These are phyloP conservation scores for Poeciliopsis infans DNA, from an alignment of 2,797 vertebrate genomes.

Conservation along the genomic window DNA sequence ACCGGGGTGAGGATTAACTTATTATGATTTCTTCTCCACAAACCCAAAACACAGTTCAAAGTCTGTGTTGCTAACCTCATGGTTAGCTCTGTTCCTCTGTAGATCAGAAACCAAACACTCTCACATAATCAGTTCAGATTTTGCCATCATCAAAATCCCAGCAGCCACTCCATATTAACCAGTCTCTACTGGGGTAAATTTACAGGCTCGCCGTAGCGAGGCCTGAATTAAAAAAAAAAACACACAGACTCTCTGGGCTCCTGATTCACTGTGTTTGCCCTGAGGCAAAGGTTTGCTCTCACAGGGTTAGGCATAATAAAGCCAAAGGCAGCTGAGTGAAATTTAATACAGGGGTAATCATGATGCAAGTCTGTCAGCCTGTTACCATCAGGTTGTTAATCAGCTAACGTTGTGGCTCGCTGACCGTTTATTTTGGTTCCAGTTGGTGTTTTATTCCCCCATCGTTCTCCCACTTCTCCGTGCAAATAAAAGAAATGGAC, in stretches of 20 bases:
- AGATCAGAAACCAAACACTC: not conserved
- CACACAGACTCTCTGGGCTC: not conserved
- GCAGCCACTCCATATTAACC: not conserved
- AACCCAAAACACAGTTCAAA: not conserved
- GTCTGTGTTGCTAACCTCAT: not conserved
- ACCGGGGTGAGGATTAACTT: constrained; percentile 3
- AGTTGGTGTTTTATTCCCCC: not conserved
- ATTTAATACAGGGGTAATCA: not conserved
- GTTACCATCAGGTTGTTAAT: not conserved
- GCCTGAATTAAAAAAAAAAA: not conserved
- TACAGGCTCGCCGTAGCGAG: not conserved
- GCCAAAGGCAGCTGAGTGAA: not conserved
- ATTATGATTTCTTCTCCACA: not conserved
- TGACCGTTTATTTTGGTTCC: not conserved
- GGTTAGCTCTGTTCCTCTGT: not conserved
- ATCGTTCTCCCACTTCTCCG: not conserved
- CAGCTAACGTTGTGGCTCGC: not conserved
- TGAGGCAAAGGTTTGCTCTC: not conserved
- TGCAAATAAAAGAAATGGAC: not conserved
- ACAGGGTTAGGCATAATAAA: not conserved
- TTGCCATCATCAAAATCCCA: not conserved
- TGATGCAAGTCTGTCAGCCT: not conserved
- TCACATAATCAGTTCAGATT: not conserved
- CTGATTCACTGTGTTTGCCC: not conserved
- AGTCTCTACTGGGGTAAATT: not conserved